Evolutionary conservation across 2,797 vertebrate species (phyloP).

Genomic region (Onychomys arenicola): DNA sequence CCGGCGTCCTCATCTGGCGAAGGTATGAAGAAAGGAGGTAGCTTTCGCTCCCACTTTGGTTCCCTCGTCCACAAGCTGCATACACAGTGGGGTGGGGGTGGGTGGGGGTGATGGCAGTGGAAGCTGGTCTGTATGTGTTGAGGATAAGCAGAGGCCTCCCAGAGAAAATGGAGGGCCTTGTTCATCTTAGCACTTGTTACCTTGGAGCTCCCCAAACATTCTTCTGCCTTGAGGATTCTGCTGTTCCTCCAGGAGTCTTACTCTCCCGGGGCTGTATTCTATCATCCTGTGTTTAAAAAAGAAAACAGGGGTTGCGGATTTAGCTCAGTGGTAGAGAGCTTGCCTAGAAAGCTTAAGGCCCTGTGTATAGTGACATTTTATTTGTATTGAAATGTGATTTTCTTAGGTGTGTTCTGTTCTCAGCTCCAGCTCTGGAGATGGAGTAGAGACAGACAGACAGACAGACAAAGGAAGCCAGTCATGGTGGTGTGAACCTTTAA

Average conservation of each 20-base stretch:
- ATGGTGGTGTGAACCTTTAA: neutral
- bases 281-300: neutral
- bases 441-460: neutral
- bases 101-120: too few species aligned
- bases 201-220: neutral
- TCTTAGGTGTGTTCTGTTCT: too few species aligned
- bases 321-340: neutral
- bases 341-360: neutral
- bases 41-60: neutral
- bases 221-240: constrained; percentile 46
- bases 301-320: neutral
- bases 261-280: neutral
- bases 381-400: too few species aligned
- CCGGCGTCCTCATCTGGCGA: neutral
- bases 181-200: neutral
- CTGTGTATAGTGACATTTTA: too few species aligned
- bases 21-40: neutral
- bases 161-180: neutral
- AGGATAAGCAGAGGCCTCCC: neutral
- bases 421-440: neutral
- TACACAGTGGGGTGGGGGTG: too few species aligned
- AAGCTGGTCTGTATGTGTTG: neutral
- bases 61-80: neutral
- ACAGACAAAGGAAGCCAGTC: neutral
- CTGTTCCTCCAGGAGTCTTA: neutral